A percentile compares a stretch with the other conserved stretches of the same genome.
Conservation (phyloP, 37 sponge, comb jelly and placozoan genomes). For the Spongilla lacustris region DNA sequence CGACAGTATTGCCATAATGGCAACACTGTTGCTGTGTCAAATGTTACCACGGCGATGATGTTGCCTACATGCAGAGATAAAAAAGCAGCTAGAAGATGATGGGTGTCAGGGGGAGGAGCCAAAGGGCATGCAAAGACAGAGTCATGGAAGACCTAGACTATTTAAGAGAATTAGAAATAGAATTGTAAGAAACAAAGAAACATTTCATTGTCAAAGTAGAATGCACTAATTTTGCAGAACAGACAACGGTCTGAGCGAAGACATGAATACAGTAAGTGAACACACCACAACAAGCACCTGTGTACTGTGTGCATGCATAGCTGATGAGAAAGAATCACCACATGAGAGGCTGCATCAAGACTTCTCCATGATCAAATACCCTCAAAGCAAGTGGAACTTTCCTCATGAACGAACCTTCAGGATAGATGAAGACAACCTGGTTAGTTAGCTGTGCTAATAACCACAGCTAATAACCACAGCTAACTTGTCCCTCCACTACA, state of each 20-base stretch:
- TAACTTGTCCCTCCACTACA: too few relatives aligned
- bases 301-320: too few relatives aligned
- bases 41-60: neutral
- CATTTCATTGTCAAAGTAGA: neutral
- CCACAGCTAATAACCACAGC: too few relatives aligned
- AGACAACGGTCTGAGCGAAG: neutral
- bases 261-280: neutral
- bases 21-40: neutral
- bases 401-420: slow-evolving; percentile 59
- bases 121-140: neutral
- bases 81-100: neutral
- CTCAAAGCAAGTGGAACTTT: slow-evolving; percentile 28
- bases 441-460: neutral
- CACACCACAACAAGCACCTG: too few relatives aligned
- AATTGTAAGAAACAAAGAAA: neutral
- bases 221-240: neutral
- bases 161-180: neutral
- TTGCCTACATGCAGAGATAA: neutral
- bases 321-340: neutral
- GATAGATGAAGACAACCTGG: slow-evolving; percentile 66
- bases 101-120: neutral
- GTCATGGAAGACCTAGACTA: neutral
- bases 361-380: slow-evolving; percentile 72
- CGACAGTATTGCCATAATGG: too few relatives aligned
- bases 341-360: slow-evolving; percentile 27